Conservation (phyloP, 2,888 invertebrate genomes). For the Trissolcus japonicus region DNA sequence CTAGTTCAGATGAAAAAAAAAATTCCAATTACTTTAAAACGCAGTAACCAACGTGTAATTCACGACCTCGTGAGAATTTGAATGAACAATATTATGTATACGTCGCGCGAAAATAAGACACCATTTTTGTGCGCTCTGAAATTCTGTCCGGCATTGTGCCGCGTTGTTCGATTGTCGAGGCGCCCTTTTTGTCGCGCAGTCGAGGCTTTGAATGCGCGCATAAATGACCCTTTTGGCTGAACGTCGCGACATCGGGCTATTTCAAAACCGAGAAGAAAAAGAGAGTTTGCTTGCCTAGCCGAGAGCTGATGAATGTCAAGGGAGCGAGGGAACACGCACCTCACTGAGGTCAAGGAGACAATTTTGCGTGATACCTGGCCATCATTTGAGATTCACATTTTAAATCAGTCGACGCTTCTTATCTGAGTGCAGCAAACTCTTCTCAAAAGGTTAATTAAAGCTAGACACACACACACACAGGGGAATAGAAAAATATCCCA, state of each 20-base stretch:
- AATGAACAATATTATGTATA: conserved; percentile 47
- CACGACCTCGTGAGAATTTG: conserved; percentile 45
- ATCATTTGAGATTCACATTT: conserved; percentile 31
- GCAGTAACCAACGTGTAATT: conserved; percentile 34
- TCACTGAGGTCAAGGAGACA: conserved; percentile 49
- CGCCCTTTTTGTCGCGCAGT: conserved; percentile 28
- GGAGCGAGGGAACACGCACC: conserved; percentile 32
- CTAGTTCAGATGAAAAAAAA: conserved; percentile 31
- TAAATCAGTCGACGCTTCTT: conserved; percentile 16
- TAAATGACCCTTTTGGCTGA: conserved; percentile 52
- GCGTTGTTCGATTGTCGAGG: conserved; percentile 19
- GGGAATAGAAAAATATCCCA: too few species aligned
- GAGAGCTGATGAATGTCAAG: conserved; percentile 44
- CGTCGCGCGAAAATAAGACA: conserved; percentile 27
- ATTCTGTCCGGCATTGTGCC: conserved; percentile 29
- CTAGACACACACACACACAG: neutral
- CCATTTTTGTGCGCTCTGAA: conserved; percentile 27
- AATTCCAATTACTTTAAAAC: conserved; percentile 44
- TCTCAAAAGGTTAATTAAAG: neutral
- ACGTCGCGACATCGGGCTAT: conserved; percentile 52
- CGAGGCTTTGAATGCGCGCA: conserved; percentile 40
- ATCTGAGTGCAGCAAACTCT: conserved; percentile 1
- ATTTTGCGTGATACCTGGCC: conserved; percentile 24
- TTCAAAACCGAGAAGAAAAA: conserved; percentile 32
- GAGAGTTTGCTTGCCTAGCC: conserved; percentile 25